A percentile compares a stretch with the other conserved stretches of the same genome.
Conservation (phyloP, 1,140 invertebrate genomes). For the Coelopa frigida region DNA sequence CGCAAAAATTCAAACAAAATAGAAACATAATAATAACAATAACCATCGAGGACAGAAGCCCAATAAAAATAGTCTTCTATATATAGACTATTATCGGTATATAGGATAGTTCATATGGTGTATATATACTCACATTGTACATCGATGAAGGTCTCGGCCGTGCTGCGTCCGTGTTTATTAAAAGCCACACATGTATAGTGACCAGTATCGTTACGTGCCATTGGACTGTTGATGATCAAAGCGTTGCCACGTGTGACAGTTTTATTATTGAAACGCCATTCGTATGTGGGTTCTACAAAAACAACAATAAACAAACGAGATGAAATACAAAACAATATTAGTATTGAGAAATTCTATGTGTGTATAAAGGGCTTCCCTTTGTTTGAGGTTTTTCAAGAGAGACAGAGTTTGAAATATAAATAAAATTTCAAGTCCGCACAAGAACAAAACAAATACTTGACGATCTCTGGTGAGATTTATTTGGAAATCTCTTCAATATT, state of each 20-base stretch:
- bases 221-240: slow-evolving; percentile 34
- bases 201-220: slow-evolving; percentile 32
- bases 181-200: slow-evolving; percentile 31
- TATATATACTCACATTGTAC: slow-evolving; percentile 30
- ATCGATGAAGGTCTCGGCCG: slow-evolving; percentile 30
- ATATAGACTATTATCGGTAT: slow-evolving; percentile 1
- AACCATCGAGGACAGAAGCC: no score
- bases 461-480: no score
- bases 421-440: no score
- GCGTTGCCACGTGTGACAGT: slow-evolving; percentile 30
- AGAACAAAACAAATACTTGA: no score
- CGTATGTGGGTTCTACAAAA: slow-evolving; percentile 30
- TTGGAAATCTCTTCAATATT: no score
- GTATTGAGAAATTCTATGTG: neutral
- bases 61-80: no score
- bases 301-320: slow-evolving; percentile 2
- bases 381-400: no score
- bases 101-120: neutral
- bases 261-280: slow-evolving; percentile 38
- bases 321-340: neutral
- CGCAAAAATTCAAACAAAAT: no score
- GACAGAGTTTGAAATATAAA: no score
- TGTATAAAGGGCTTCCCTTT: no score
- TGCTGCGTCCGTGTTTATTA: slow-evolving; percentile 36
- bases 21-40: no score